Base-by-base conservation (phyloP, 2,888 invertebrate genomes). In the Diarsia mendica region DNA sequence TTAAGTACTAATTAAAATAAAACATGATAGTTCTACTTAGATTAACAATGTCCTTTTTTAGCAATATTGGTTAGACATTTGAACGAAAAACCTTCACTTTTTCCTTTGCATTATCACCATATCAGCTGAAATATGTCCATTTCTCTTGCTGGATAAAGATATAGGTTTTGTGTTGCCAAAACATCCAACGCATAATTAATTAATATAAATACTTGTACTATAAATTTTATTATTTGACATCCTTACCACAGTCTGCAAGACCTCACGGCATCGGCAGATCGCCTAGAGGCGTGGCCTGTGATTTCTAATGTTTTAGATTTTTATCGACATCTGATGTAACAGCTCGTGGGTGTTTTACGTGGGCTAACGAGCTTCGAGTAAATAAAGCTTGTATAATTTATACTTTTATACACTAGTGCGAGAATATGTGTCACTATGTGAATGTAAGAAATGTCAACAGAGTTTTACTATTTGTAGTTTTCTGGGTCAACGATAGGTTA, bases 231-330 rank as follows among this genome's bases (percentile, higher is more conserved):
- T 44, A 3, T 13, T 18, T 79, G 75, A 13, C 63, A 81, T 68
- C 81, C 81, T 75, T 81, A 51, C n/a, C 13, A 10, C 46, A n/a
- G 51, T 39, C 61, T 39, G 48, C 51, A 76, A 77, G 78, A 71
- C 51, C 61, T 75, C 82, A 28, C 48, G 60, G 48, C 72, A 71
- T 64, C 83, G 33, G 67, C 83, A 72, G 73, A 83, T 83, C 74
- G 72, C 77, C 80, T 77, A 66, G 67, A 73, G 84, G 83, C 78
- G 82, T 72, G 76, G 78, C 63, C 75, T 77, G 53, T 68, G 82
- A 78, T 84, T 84, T 80, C 81, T 85, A 85, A 83, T 76, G 80
- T 83, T 79, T 77, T 79, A 83, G 85, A 86, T 86, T 83, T 84
- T 86, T 86, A 86, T 86, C 86, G 53, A 23, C 63, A 55, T 63